These are phyloP conservation scores for Cataglyphis albicans DNA, from an alignment of 2,888 invertebrate species.

Conservation along the genomic window DNA sequence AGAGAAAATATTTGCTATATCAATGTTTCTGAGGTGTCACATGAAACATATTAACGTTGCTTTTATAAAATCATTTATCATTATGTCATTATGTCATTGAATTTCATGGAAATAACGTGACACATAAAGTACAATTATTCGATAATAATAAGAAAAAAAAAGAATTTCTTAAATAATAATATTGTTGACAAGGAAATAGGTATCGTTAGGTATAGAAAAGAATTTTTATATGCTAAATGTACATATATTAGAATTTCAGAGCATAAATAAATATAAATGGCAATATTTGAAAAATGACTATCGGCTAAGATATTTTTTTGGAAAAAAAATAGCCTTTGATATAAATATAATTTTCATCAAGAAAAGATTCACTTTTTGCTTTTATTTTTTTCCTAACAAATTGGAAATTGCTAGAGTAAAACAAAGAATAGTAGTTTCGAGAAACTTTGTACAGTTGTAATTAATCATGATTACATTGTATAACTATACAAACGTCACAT, in stretches of 20 bases:
- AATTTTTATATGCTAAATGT: not conserved
- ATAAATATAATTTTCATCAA: not conserved
- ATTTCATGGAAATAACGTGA: conserved; percentile 2
- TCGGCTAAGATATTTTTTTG: not conserved
- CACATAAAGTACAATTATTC: not conserved
- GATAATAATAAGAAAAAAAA: not conserved
- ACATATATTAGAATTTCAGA: not conserved
- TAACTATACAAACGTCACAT: conserved; percentile 13
- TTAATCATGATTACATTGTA: conserved; percentile 45
- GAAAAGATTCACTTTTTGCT: not conserved
- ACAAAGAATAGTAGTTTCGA: not conserved
- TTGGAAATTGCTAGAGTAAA: conserved; percentile 1
- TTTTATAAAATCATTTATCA: conserved; percentile 24
- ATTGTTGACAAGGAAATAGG: not conserved
- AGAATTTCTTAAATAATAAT: not conserved
- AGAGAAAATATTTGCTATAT: conserved; percentile 32
- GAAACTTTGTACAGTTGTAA: conserved; percentile 14
- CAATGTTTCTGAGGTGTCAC: not conserved
- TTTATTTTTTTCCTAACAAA: not conserved
- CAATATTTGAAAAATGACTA: not conserved
- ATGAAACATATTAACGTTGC: not conserved
- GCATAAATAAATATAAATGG: not conserved
- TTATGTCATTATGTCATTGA: not conserved
- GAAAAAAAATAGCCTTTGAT: not conserved
- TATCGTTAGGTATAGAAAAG: not conserved